Conservation (phyloP, 92 coral and sea anemone species). For the Parazoanthus atlanticus region DNA sequence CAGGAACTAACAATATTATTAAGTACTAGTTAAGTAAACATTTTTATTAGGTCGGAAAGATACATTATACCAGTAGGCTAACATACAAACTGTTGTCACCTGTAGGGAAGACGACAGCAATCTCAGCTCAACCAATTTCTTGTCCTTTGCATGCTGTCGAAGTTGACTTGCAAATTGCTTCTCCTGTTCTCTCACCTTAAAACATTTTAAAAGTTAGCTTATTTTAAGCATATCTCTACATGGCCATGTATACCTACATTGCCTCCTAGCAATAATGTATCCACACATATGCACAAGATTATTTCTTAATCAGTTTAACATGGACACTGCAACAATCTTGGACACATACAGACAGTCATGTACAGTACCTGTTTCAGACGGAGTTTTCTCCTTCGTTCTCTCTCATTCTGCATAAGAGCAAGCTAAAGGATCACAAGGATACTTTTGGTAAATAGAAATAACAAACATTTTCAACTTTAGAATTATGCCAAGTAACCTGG, state of each 20-base stretch:
- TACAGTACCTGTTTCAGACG: conserved; percentile 31
- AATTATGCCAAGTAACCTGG: background rate
- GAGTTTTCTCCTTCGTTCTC: conserved; percentile 29
- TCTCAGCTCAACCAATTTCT: conserved; percentile 13
- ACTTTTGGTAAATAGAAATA: background rate
- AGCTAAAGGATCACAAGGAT: background rate
- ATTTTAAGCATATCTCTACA: background rate
- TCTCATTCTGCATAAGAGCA: conserved; percentile 24
- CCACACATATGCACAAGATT: too few species aligned
- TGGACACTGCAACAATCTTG: too few species aligned
- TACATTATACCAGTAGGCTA: too few species aligned
- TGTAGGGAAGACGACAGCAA: conserved; percentile 27
- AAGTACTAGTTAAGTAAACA: too few species aligned
- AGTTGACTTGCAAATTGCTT: conserved; percentile 43
- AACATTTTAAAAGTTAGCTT: background rate
- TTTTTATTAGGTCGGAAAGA: too few species aligned
- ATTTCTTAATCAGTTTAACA: too few species aligned
- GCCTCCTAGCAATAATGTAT: too few species aligned
- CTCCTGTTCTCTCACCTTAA: conserved; percentile 39
- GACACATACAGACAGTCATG: background rate
- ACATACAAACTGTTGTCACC: conserved; percentile 1
- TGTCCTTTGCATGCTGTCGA: conserved; percentile 38
- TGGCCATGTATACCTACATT: too few species aligned
- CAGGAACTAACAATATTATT: too few species aligned
- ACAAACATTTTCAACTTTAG: background rate